Evolutionary conservation across 1,140 invertebrate genomes (phyloP).

Genomic region (Parapsyche elsis): DNA sequence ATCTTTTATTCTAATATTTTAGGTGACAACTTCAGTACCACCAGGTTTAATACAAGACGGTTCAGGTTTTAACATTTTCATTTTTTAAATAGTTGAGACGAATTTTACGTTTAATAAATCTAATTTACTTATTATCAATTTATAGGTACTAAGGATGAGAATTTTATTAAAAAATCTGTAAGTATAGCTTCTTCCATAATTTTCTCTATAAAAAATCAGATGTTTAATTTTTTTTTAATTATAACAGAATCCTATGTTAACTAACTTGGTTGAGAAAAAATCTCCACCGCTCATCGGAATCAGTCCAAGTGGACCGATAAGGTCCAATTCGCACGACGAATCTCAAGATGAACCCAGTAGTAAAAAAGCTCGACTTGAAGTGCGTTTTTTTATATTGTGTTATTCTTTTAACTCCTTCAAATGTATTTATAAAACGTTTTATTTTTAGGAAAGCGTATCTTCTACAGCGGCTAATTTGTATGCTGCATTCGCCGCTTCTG

Average conservation of each 20-base stretch:
- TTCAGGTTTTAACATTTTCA: background rate
- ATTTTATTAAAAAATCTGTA: conserved; percentile 21
- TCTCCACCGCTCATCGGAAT: conserved; percentile 63
- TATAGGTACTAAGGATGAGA: background rate
- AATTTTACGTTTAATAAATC: no score
- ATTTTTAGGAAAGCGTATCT: conserved; percentile 59
- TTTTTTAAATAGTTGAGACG: no score
- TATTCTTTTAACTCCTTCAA: background rate
- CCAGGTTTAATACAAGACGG: background rate
- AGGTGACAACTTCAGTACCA: conserved; percentile 23
- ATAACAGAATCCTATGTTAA: conserved; percentile 66
- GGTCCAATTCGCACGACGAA: conserved; percentile 39
- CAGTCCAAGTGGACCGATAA: background rate
- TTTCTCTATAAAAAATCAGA: background rate
- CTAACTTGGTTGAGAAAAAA: conserved; percentile 66
- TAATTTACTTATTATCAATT: no score
- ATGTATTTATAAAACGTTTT: background rate
- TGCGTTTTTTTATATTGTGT: conserved; percentile 8
- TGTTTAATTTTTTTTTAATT: background rate
- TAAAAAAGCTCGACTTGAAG: conserved; percentile 49
- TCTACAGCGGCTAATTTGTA: conserved; percentile 67
- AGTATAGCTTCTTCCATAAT: background rate
- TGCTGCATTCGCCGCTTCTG: conserved; percentile 65
- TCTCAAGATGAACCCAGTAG: conserved; percentile 45
- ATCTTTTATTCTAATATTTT: background rate